Conservation (phyloP, 2,888 invertebrate genomes). For the Cephus spinipes region DNA sequence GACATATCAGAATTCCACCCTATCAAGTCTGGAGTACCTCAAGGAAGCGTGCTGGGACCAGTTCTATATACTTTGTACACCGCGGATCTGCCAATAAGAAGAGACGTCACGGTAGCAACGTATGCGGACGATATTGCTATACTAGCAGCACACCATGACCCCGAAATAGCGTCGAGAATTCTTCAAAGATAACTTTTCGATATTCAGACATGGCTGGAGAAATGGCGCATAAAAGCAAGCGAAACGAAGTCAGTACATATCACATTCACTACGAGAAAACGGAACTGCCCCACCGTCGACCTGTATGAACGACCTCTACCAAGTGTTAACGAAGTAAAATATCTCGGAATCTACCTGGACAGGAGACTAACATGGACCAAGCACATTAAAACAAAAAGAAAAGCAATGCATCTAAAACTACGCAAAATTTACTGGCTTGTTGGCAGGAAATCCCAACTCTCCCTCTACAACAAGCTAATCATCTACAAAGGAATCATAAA, state of each 20-base stretch:
- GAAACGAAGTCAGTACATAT: constrained; percentile 38
- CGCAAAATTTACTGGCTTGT: constrained; percentile 24
- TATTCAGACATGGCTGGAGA: constrained; percentile 30
- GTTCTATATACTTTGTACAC: constrained; percentile 32
- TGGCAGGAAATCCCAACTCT: constrained; percentile 26
- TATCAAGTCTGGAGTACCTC: constrained; percentile 21
- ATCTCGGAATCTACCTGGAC: constrained; percentile 38
- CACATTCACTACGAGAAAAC: constrained; percentile 35
- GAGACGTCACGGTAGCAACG: constrained; percentile 26
- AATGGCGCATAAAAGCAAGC: constrained; percentile 39
- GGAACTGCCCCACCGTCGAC: constrained; percentile 14
- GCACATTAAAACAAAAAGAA: constrained; percentile 29
- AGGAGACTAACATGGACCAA: constrained; percentile 28
- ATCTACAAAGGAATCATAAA: constrained; percentile 29
- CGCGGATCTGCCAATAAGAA: constrained; percentile 27
- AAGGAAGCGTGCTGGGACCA: constrained; percentile 38
- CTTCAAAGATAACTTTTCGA: constrained; percentile 20
- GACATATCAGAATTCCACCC: neutral
- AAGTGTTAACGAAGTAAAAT: constrained; percentile 28
- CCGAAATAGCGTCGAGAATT: constrained; percentile 14
- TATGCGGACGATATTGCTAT: constrained; percentile 38
- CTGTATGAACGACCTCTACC: constrained; percentile 28
- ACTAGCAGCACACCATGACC: constrained; percentile 21
- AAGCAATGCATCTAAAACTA: constrained; percentile 19
- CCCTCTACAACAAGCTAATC: constrained; percentile 17